phyloP scores from a whole-genome alignment of 2,113 vertebrate genomes.

The Cyanocitta stelleri region DNA sequence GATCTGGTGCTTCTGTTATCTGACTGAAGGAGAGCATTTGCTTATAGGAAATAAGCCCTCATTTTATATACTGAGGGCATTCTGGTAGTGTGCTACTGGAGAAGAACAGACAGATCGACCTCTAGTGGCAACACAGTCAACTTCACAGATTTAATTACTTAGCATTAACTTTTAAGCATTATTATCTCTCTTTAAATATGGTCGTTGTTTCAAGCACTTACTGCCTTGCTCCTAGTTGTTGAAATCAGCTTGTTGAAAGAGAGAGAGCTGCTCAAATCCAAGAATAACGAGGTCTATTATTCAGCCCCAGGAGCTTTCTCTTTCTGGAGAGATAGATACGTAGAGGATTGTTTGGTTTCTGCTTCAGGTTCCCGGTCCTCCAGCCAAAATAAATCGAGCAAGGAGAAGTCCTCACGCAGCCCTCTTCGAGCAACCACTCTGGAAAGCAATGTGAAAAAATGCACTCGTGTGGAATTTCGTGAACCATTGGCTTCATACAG shows the following conservation, averaged over 20 bases:
- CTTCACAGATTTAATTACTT: neutral
- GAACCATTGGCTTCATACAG: conserved; percentile 87
- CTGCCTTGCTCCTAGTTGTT: neutral
- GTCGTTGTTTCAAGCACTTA: neutral
- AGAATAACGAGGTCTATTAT: neutral
- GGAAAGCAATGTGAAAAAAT: conserved; percentile 86
- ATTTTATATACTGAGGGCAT: neutral
- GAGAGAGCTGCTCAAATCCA: neutral
- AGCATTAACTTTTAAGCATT: neutral
- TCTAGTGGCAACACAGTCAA: neutral
- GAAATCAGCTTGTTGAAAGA: neutral
- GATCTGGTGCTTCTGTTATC: neutral
- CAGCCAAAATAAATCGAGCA: conserved; percentile 69
- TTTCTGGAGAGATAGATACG: conserved; percentile 67
- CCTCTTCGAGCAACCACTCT: conserved; percentile 87
- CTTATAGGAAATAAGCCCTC: neutral
- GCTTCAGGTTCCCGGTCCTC: conserved; percentile 66
- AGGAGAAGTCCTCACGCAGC: conserved; percentile 86
- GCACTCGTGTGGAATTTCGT: conserved; percentile 80
- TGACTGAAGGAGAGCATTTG: neutral
- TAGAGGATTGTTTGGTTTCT: conserved; percentile 58
- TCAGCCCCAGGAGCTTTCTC: neutral
- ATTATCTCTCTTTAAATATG: neutral
- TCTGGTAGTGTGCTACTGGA: neutral
- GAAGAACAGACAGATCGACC: neutral